Conservation (phyloP, 1,140 invertebrate genomes). For the Bombus affinis region DNA sequence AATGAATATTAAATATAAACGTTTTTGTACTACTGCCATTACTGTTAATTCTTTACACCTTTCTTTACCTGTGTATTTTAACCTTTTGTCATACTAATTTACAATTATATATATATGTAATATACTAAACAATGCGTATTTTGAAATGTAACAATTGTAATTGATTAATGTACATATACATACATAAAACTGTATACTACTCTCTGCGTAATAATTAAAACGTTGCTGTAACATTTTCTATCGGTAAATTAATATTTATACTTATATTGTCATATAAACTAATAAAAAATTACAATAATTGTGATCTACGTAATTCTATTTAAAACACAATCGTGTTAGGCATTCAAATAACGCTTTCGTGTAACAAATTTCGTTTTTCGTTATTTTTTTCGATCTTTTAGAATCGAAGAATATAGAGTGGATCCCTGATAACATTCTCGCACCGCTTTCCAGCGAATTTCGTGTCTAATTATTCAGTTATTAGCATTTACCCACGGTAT, state of each 20-base stretch:
- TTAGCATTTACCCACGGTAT: too few relatives aligned
- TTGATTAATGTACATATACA: constrained; percentile 62
- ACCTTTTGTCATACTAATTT: constrained; percentile 34
- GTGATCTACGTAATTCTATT: neutral
- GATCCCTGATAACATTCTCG: too few relatives aligned
- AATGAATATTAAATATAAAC: constrained; percentile 5
- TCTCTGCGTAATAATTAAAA: constrained; percentile 59
- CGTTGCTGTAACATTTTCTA: constrained; percentile 72
- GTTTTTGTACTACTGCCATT: constrained; percentile 40
- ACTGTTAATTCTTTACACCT: constrained; percentile 18
- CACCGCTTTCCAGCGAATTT: too few relatives aligned
- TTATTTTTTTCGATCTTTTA: too few relatives aligned
- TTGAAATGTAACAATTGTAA: constrained; percentile 64
- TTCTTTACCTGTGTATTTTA: constrained; percentile 11
- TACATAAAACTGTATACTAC: constrained; percentile 60
- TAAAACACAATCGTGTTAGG: neutral
- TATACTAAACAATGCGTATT: constrained; percentile 60
- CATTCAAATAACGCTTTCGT: neutral
- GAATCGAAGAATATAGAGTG: too few relatives aligned
- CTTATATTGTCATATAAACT: constrained; percentile 40
- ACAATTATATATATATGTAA: constrained; percentile 66
- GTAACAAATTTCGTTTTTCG: too few relatives aligned
- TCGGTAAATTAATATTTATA: constrained; percentile 71
- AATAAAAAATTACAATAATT: constrained; percentile 63
- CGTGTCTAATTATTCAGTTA: too few relatives aligned